Conservation (phyloP, 2,113 vertebrate genomes). For the Malurus cyaneus region DNA sequence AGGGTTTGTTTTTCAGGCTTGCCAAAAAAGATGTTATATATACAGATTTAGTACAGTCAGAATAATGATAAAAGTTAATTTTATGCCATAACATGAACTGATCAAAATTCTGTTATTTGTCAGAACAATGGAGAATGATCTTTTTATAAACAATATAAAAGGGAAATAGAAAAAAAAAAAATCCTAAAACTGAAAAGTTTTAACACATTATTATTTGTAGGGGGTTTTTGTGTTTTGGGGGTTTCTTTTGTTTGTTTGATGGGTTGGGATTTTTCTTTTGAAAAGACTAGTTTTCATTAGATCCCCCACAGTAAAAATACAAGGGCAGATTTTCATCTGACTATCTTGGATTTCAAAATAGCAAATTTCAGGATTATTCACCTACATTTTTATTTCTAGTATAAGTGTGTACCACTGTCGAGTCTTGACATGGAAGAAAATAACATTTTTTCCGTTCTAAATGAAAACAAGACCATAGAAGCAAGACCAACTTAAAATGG, state of each 20-base stretch:
- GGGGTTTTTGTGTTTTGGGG: rapidly evolving
- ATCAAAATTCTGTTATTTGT: background rate
- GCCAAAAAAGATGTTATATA: background rate
- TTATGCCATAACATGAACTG: background rate
- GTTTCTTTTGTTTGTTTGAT: background rate
- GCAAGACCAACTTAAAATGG: background rate
- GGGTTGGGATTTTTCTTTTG: background rate
- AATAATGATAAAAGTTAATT: background rate
- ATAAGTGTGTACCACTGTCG: background rate
- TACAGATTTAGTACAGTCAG: background rate
- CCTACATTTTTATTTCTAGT: background rate
- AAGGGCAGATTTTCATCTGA: background rate
- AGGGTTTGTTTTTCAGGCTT: background rate
- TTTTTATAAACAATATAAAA: background rate
- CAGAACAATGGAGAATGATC: background rate
- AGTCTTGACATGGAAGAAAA: background rate
- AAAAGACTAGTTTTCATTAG: background rate
- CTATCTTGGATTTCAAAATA: background rate
- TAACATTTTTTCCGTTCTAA: background rate
- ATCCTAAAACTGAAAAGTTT: background rate
- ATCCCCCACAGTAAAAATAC: background rate
- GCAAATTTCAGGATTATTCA: background rate
- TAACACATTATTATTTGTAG: background rate
- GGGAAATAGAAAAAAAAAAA: background rate
- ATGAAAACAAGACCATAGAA: background rate